Evolutionary conservation across 2,888 invertebrate species (phyloP).

Genomic region (Trachelus tabidus): DNA sequence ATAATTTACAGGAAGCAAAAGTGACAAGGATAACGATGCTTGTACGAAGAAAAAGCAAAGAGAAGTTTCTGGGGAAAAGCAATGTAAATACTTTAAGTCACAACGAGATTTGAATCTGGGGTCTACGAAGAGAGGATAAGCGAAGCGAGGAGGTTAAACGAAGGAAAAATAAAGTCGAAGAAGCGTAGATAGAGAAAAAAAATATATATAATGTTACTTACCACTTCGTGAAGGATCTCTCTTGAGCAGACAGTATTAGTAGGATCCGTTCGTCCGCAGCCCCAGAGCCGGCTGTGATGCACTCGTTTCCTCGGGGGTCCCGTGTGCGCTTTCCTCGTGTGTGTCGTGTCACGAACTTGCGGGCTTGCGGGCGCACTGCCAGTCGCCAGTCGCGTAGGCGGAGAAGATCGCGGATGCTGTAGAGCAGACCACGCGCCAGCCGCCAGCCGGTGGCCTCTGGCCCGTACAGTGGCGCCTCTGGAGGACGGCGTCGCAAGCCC

Average conservation of each 20-base stretch:
- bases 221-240: neutral
- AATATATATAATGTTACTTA: neutral
- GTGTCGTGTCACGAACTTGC: slow-evolving; percentile 61
- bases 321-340: slow-evolving; percentile 22
- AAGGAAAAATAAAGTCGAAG: neutral
- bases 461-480: slow-evolving; percentile 63
- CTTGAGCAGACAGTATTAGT: neutral
- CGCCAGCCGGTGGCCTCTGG: slow-evolving; percentile 50
- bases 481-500: slow-evolving; percentile 51
- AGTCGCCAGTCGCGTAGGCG: slow-evolving; percentile 62
- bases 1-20: neutral
- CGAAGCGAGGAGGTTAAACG: neutral
- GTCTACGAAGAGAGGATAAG: neutral
- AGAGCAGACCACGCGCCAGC: slow-evolving; percentile 53
- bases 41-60: neutral
- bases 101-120: neutral
- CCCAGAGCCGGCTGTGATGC: slow-evolving; percentile 7
- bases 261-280: slow-evolving; percentile 3
- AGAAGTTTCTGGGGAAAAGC: neutral
- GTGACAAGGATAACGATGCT: neutral
- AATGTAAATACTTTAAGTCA: neutral
- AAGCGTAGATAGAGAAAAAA: neutral
- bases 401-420: slow-evolving; percentile 65
- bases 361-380: slow-evolving; percentile 66
- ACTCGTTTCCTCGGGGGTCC: slow-evolving; percentile 6